Evolutionary conservation across 2,113 vertebrate genomes (phyloP), one percentile per base, ranked within the genome.

Genomic region (Tauraco erythrolophus): DNA sequence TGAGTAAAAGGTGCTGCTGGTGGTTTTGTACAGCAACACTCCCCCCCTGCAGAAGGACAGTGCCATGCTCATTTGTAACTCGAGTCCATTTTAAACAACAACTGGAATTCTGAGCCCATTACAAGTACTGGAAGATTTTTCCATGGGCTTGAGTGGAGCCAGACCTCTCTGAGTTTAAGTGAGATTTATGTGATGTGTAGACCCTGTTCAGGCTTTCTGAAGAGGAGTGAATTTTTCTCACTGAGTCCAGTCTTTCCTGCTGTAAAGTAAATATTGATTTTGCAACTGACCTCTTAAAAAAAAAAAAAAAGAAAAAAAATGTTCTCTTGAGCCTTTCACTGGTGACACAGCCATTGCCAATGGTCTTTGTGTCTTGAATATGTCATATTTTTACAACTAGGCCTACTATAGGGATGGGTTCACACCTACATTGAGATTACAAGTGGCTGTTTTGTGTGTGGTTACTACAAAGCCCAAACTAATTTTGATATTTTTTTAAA

Each of bases 231-330:
- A 13, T 48, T 81, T 82, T 95, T n/a, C 60, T 54, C 53, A 19
- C 18, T 7, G 11, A 43, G 21, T 18, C 24, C 22, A 4, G 24
- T 33, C 72, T 75, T 78, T 74, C 54, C 60, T 82, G 74, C 60
- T 78, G 45, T 31, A 75, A 53, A 70, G 69, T 74, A 78, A 82
- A 88, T 79, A 91, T 74, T 89, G 82, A 89, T 94, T 81, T 79
- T 95, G 37, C 56, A 69, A 41, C 61, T 60, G 76, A 88, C 74
- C 65, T 76, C 65, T 88, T 57, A 17, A 41, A 50, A 37, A 41
- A 41, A 12, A 41, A 50, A 37, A 17, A 41, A 50, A 37, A 41
- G 12, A 12, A 41, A 50, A 37, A 28, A 84, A 78, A 43, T 0
- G 1, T 65, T 72, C 79, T 61, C 68, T 54, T 25, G 46, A 66